A percentile compares a stretch with the other conserved stretches of the same genome.
Conservation (phyloP, 2,888 invertebrate genomes). For the Eledona agricola region DNA sequence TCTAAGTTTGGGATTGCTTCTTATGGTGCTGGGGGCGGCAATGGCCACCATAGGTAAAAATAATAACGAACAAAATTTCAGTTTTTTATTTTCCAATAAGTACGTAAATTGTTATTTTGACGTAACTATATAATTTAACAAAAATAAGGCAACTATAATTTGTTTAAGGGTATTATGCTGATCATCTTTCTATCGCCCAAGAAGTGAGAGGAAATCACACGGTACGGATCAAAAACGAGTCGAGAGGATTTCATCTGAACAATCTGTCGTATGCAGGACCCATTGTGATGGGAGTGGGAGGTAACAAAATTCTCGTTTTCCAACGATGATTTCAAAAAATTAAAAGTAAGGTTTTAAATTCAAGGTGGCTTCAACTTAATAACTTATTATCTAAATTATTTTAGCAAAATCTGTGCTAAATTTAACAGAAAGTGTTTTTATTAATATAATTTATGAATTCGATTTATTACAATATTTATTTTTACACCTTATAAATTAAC, state of each 20-base stretch:
- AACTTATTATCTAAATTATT: too few species aligned
- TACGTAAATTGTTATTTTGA: constrained; percentile 1
- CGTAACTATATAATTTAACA: background rate
- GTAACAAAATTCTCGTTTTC: too few species aligned
- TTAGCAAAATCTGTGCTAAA: background rate
- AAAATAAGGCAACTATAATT: background rate
- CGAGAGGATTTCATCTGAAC: constrained; percentile 84
- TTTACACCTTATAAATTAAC: too few species aligned
- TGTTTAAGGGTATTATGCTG: constrained; percentile 80
- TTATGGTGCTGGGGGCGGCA: constrained; percentile 88
- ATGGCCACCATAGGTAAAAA: constrained; percentile 89
- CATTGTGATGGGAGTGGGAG: constrained; percentile 96
- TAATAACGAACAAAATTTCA: constrained; percentile 4
- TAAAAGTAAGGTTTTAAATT: too few species aligned
- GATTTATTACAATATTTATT: too few species aligned
- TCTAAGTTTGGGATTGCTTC: constrained; percentile 83
- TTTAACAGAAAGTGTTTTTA: background rate
- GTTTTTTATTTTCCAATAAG: constrained; percentile 1
- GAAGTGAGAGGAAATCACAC: constrained; percentile 83
- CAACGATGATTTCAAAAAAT: too few species aligned
- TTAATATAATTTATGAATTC: too few species aligned
- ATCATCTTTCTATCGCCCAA: constrained; percentile 79
- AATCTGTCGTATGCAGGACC: constrained; percentile 96
- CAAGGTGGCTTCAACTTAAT: too few species aligned
- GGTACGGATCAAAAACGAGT: constrained; percentile 81